Evolutionary conservation across 2,113 vertebrate species (phyloP), one percentile per base, ranked within the genome.

Genomic region (Procapra przewalskii): DNA sequence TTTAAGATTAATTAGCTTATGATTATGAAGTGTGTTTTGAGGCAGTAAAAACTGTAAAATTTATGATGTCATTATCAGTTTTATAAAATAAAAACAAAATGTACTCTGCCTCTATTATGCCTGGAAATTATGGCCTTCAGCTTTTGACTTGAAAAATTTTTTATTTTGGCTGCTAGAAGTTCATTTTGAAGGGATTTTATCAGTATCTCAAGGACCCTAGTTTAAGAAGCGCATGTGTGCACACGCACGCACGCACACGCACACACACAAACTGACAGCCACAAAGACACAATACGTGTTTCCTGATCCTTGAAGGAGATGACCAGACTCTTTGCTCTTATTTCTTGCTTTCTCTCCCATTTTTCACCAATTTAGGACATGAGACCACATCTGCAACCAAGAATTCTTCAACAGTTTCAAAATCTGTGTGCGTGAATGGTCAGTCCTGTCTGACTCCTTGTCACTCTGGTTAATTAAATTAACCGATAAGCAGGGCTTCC

Each of bases 1-100:
- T 97, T 98, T 82, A 95, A 96, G 16, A 83, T 91, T 86, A 92
- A 92, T 96, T 94, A 92, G 54, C 52, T 84, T 64, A 52, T 75
- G 52, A 82, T 71, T 82, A 14, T 52, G 88, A 97, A 92, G 50
- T 54, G 11, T 84, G 40, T 88, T 95, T 82, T 92, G 59, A 96
- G 77, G 21, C 31, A 82, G 92, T 82, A 92, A 94, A 96, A 36
- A 88, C 64, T 54, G 29, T 57, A 92, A 94, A 52, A 88, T 94
- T 86, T 94, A 80, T 84, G 40, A 89, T 54, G 33, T 55, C 60
- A 52, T 86, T 88, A 77, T 64, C 50, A n/a, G 6, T 88, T 93
- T 94, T 48, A 2, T 77, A 90, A 94, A n/a, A 93, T 59, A 33
- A 60, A 79, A 93, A 88, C 83, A 67, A 33, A 92, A 77, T 81